A percentile compares a stretch with the other conserved stretches of the same genome.
Conservation (phyloP, 2,113 vertebrate species). For the Python bivittatus region DNA sequence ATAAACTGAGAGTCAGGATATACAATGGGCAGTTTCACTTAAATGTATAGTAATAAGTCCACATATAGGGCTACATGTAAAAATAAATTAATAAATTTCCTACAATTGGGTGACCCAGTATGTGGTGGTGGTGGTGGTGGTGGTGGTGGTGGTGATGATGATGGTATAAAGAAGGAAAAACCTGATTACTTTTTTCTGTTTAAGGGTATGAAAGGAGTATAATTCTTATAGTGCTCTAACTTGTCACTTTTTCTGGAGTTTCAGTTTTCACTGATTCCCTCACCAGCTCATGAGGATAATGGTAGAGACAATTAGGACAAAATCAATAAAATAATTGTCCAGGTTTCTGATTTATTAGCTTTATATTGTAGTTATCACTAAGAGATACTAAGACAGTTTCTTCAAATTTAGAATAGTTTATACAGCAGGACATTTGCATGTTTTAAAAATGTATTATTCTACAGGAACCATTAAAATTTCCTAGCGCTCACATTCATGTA, state of each 20-base stretch:
- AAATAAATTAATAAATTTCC: background rate
- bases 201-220: background rate
- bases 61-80: constrained; percentile 10
- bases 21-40: background rate
- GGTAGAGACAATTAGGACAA: background rate
- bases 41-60: background rate
- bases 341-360: background rate
- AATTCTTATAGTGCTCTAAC: background rate
- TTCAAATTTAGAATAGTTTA: constrained; percentile 29
- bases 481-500: too few species aligned
- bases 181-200: background rate
- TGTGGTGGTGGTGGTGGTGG: background rate
- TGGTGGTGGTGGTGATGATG: background rate
- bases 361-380: background rate
- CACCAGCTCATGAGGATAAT: background rate
- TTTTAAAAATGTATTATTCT: constrained; percentile 7
- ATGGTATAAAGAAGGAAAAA: background rate
- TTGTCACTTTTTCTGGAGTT: background rate
- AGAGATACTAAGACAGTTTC: constrained; percentile 10
- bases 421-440: constrained; percentile 7
- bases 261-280: background rate
- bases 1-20: background rate
- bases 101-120: background rate
- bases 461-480: background rate
- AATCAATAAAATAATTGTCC: background rate